Evolutionary conservation across 2,113 vertebrate species (phyloP).

Genomic region (Manacus vitellinus): DNA sequence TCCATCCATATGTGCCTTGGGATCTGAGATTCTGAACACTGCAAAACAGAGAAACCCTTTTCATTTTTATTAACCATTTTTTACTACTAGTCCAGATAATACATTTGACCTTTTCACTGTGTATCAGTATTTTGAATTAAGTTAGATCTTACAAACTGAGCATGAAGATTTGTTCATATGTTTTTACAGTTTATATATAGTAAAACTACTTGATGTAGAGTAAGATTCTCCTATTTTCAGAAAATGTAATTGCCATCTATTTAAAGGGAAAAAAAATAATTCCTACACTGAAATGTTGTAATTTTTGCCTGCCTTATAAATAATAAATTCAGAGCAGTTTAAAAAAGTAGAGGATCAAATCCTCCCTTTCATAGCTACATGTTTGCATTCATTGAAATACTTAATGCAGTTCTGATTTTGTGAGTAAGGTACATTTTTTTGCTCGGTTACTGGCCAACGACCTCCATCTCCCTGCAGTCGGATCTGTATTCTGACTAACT

Average conservation of each 20-base stretch:
- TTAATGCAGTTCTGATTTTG: neutral
- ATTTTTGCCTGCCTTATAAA: neutral
- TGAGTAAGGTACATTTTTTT: neutral
- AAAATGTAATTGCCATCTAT: neutral
- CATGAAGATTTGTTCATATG: neutral
- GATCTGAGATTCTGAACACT: neutral
- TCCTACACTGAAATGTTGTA: neutral
- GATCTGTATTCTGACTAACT: neutral
- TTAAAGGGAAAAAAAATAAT: neutral
- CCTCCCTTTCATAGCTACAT: neutral
- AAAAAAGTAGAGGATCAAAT: neutral
- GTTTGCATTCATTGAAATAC: neutral
- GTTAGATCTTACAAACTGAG: neutral
- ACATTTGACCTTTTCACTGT: neutral
- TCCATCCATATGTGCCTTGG: neutral
- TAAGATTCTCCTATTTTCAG: neutral
- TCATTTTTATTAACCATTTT: neutral
- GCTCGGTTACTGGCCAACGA: neutral
- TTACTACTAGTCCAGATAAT: neutral
- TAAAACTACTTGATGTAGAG: neutral
- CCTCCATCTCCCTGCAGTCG: neutral
- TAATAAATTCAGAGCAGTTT: neutral
- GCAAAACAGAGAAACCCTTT: neutral
- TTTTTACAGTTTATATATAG: neutral
- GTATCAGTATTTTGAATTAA: neutral